Conservation (phyloP, 2,113 vertebrate genomes). For the Neoarius graeffei region DNA sequence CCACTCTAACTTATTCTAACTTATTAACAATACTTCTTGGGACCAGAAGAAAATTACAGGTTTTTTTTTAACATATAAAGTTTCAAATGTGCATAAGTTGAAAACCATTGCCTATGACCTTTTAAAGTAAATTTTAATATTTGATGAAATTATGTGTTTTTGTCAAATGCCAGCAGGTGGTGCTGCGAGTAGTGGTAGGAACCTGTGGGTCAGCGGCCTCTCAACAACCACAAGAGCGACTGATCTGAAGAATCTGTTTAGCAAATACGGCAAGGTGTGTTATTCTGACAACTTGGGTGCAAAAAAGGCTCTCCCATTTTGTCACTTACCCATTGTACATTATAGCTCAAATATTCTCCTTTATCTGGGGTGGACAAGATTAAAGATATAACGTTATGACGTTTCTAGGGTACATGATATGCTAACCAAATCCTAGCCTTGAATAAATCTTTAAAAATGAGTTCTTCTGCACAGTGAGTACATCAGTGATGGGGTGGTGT, state of each 20-base stretch:
- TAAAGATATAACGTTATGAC: no score
- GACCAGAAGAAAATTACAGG: no score
- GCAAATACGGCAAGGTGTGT: constrained; percentile 93
- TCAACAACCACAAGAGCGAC: constrained; percentile 93
- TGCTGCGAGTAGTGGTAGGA: constrained; percentile 74
- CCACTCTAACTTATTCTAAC: no score
- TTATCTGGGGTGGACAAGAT: neutral
- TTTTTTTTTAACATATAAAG: no score
- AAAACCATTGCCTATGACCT: no score
- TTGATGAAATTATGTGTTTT: neutral
- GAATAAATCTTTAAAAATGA: no score
- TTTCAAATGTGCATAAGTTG: no score
- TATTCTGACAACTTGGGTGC: neutral
- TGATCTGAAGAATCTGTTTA: constrained; percentile 95
- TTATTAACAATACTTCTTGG: no score
- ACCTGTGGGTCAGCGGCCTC: constrained; percentile 96
- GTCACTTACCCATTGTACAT: neutral
- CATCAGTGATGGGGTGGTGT: no score
- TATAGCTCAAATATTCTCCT: neutral
- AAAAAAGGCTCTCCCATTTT: neutral
- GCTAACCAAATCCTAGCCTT: no score
- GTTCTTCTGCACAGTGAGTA: no score
- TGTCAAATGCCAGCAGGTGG: constrained; percentile 45
- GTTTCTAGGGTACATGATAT: no score
- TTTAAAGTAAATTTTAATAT: neutral